A percentile compares a stretch with the other conserved stretches of the same genome.
Evolutionary conservation across 1,140 invertebrate genomes (phyloP).

Genomic region (Akabosia matsudoensis): DNA sequence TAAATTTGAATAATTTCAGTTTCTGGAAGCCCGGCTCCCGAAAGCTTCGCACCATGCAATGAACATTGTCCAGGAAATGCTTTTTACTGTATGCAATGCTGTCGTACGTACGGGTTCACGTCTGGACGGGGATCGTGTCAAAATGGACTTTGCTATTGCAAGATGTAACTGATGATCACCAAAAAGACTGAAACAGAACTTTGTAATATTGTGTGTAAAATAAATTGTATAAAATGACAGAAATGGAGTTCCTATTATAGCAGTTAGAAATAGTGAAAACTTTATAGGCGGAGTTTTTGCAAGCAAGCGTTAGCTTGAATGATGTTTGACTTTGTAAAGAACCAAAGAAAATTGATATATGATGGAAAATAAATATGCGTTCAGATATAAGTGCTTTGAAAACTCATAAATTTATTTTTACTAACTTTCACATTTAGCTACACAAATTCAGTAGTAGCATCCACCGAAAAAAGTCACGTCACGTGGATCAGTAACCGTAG

Average conservation of each 20-base stretch:
- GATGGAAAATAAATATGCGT: not conserved
- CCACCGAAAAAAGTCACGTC: not conserved
- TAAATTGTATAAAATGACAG: not conserved
- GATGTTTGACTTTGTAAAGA: not conserved
- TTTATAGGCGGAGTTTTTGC: too few species aligned
- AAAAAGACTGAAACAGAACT: not conserved
- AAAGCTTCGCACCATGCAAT: not conserved
- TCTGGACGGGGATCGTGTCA: not conserved
- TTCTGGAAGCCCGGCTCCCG: too few species aligned
- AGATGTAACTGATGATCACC: not conserved
- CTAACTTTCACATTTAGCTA: conserved; percentile 23
- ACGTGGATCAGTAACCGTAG: conserved; percentile 1
- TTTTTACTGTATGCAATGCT: conserved; percentile 3
- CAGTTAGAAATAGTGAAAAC: too few species aligned
- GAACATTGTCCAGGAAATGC: conserved; percentile 4
- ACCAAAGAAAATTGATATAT: not conserved
- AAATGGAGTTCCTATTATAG: too few species aligned
- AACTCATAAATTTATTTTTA: not conserved
- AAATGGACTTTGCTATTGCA: not conserved
- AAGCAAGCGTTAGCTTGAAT: not conserved
- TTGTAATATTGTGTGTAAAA: not conserved
- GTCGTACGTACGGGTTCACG: not conserved
- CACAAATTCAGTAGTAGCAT: conserved; percentile 15
- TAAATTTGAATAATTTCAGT: too few species aligned
- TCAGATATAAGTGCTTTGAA: not conserved